Evolutionary conservation across 2,113 vertebrate species (phyloP), one percentile per base, ranked within the genome.

Genomic region (Calidris pygmaea): DNA sequence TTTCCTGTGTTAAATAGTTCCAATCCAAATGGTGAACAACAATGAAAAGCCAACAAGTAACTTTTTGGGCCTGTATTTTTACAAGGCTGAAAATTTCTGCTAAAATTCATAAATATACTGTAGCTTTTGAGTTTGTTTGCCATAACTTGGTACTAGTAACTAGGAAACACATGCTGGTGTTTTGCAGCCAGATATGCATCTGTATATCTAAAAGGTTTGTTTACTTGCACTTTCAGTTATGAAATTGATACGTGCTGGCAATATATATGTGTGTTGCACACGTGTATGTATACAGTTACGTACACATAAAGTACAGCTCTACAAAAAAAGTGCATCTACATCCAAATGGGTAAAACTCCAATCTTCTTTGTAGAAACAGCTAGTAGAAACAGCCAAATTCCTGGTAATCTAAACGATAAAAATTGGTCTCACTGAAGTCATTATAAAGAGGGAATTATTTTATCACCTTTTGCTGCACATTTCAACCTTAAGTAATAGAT

Each of bases 241-340:
- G 34, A 74, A 50, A 75, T 84, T 39, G 43, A 2, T 34, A 21
- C 9, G 6, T 47, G 8, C 27, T 93, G 62, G 43, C 9, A 7
- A 41, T 24, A 9, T 30, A 7, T 0, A 0, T 65, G 8, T 55
- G 32, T 23, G 43, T 26, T 48, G 35, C 14, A 21, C 29, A 27
- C 0, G 0, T 74, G 20, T 73, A n/a, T 9, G 2, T 53, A 21
- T 50, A 37, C 9, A 7, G n/a, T 11, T 35, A 60, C 8, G 4
- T 9, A 32, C 16, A n/a, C 12, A 4, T 43, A 68, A 89, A 71
- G 19, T 32, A 67, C 47, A 74, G 24, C 12, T 47, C 30, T 59
- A 43, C 5, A 22, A 73, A 90, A 71, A 10, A 75, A 32, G 11
- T 48, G 5, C 34, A 14, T 62, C 22, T 86, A 30, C 35, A 70